These are phyloP conservation scores for Dysmachus trigonus DNA, from an alignment of 2,888 invertebrate genomes.

Conservation along the genomic window DNA sequence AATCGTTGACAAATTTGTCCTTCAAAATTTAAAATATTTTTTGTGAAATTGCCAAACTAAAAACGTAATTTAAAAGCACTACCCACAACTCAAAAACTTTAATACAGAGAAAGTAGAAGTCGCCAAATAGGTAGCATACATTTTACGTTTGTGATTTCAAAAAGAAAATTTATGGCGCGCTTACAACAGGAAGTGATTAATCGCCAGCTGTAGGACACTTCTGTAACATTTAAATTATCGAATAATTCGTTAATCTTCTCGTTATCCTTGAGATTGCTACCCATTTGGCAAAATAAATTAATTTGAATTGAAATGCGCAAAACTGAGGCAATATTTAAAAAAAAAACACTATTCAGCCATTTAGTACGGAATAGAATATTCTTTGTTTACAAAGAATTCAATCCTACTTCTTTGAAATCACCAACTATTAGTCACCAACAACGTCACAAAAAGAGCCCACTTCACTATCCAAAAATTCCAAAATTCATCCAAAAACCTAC, in stretches of 20 bases:
- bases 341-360: not conserved
- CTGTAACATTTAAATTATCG: not conserved
- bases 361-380: not conserved
- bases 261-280: not conserved
- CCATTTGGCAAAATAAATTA: not conserved
- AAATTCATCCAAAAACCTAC: slow-evolving; percentile 3
- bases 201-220: not conserved
- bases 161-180: not conserved
- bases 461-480: not conserved
- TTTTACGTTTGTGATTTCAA: not conserved
- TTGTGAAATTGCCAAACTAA: not conserved
- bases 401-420: not conserved
- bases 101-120: not conserved
- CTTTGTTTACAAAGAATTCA: not conserved
- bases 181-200: not conserved
- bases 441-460: not conserved
- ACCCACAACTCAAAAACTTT: not conserved
- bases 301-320: not conserved
- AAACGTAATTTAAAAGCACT: not conserved
- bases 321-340: not conserved
- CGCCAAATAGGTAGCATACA: not conserved
- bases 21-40: not conserved
- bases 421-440: not conserved
- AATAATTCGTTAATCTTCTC: not conserved
- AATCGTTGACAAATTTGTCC: not conserved